Conservation (phyloP, 1,140 invertebrate species). For the Proales similis region DNA sequence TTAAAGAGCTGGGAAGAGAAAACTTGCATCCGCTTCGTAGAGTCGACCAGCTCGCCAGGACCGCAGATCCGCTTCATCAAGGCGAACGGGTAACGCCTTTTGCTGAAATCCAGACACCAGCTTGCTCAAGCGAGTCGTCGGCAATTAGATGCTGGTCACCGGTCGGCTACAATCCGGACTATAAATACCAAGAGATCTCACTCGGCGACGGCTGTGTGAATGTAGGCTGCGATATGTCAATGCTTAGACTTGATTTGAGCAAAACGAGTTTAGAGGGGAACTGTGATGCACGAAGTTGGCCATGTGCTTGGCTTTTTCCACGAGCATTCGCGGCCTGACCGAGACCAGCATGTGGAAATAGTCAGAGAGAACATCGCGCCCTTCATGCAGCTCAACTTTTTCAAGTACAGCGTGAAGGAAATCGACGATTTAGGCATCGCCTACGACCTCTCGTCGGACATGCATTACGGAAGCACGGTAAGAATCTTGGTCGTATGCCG, state of each 20-base stretch:
- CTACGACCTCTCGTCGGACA: slow-evolving; percentile 57
- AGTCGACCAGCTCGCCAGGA: slow-evolving; percentile 6
- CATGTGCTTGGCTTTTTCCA: slow-evolving; percentile 56
- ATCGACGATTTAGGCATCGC: slow-evolving; percentile 51
- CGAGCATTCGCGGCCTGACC: slow-evolving; percentile 62
- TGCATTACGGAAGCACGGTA: slow-evolving; percentile 48
- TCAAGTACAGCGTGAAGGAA: slow-evolving; percentile 47
- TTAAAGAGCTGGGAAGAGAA: slow-evolving; percentile 17
- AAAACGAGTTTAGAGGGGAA: slow-evolving; percentile 40
- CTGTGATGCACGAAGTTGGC: slow-evolving; percentile 53
- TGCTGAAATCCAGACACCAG: background rate
- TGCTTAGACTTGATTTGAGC: background rate
- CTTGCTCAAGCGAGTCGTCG: slow-evolving; percentile 5
- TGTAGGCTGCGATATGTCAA: background rate
- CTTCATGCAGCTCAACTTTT: slow-evolving; percentile 53
- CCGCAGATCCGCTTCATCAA: too few relatives aligned
- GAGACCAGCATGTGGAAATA: slow-evolving; percentile 61
- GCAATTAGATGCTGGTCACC: slow-evolving; percentile 23
- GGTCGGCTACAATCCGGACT: slow-evolving; percentile 3
- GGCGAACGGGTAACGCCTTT: too few relatives aligned
- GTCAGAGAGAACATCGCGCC: slow-evolving; percentile 61
- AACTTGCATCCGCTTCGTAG: slow-evolving; percentile 27
- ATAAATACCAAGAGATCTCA: slow-evolving; percentile 11
- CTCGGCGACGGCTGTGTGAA: slow-evolving; percentile 8
- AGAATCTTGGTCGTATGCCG: background rate